Evolutionary conservation across 1,140 invertebrate genomes (phyloP).

Genomic region (Kradibia gibbosae): DNA sequence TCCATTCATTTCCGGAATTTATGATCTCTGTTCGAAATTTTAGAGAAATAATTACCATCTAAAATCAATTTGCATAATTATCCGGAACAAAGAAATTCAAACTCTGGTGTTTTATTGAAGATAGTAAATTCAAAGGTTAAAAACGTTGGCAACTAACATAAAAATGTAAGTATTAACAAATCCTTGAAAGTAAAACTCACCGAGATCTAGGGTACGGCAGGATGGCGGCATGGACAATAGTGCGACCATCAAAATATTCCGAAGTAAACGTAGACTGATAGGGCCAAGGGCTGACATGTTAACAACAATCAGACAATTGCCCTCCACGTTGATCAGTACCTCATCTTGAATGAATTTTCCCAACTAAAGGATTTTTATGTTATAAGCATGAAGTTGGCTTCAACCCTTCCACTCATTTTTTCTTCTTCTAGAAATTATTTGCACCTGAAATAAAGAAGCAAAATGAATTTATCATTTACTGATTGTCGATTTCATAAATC

Average conservation of each 20-base stretch:
- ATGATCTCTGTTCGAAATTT: no score
- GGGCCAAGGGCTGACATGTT: conserved; percentile 65
- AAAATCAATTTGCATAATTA: no score
- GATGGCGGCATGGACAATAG: conserved; percentile 60
- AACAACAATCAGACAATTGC: conserved; percentile 59
- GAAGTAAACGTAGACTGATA: conserved; percentile 57
- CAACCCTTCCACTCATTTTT: background rate
- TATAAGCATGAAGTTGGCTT: background rate
- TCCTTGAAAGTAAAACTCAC: conserved; percentile 53
- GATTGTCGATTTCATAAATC: no score
- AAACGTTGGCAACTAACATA: background rate
- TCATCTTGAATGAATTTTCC: conserved; percentile 63
- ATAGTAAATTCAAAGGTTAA: background rate
- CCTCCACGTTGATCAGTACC: conserved; percentile 60
- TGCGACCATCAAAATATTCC: conserved; percentile 61
- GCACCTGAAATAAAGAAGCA: background rate
- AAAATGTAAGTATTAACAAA: background rate
- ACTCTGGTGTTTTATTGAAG: no score
- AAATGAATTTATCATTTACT: background rate
- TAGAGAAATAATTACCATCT: no score
- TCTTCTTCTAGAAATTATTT: background rate
- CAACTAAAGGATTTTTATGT: background rate
- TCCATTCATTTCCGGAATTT: no score
- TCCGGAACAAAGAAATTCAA: no score
- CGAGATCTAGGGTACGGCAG: conserved; percentile 58